These are phyloP conservation scores for Hestina assimilis DNA, from an alignment of 1,140 invertebrate species.

Conservation along the genomic window DNA sequence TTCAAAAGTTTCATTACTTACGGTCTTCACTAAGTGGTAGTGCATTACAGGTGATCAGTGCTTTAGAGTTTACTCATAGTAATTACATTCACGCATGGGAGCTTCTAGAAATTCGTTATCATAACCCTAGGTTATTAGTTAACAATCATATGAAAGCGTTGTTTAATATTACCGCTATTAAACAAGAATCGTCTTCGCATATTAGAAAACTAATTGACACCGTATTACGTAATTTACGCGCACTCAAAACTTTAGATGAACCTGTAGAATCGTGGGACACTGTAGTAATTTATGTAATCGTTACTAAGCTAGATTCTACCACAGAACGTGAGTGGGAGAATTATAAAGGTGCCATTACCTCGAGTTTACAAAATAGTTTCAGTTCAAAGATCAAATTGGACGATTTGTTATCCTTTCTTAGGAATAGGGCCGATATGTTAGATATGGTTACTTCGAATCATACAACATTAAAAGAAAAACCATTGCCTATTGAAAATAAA, in stretches of 20 bases:
- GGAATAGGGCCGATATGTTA: constrained; percentile 11
- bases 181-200: constrained; percentile 9
- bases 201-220: constrained; percentile 14
- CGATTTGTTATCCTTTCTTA: constrained; percentile 17
- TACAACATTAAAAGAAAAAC: background rate
- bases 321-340: constrained; percentile 15
- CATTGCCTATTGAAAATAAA: background rate
- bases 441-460: background rate
- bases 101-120: constrained; percentile 7
- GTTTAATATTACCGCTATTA: background rate
- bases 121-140: constrained; percentile 5
- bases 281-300: constrained; percentile 12
- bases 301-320: constrained; percentile 5
- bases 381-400: constrained; percentile 1
- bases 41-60: constrained; percentile 10
- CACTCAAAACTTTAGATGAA: constrained; percentile 12
- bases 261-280: constrained; percentile 4
- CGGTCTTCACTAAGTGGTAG: constrained; percentile 9
- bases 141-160: constrained; percentile 18
- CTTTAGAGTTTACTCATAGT: constrained; percentile 11
- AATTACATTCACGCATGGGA: constrained; percentile 18
- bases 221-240: constrained; percentile 9
- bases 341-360: constrained; percentile 8
- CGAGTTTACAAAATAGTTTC: constrained; percentile 1
- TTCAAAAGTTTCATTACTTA: constrained; percentile 11